A percentile compares a stretch with the other conserved stretches of the same genome.
phyloP scores from a whole-genome alignment of 2,797 vertebrate genomes.

The Arnoldichthys spilopterus region DNA sequence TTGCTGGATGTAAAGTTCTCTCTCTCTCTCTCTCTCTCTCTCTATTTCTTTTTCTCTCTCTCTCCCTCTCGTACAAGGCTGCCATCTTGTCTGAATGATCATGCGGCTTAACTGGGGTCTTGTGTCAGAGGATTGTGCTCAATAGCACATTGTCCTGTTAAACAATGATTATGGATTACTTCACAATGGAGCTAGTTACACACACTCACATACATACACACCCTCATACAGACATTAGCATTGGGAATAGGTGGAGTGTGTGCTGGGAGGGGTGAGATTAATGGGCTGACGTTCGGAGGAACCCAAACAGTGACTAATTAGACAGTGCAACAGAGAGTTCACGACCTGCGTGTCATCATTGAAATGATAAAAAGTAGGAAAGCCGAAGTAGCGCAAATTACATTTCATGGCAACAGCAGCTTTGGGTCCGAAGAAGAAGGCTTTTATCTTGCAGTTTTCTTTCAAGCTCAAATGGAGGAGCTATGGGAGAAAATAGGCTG shows the following conservation, averaged over 20 bases:
- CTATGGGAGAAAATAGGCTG: neutral
- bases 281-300: neutral
- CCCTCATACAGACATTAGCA: constrained; percentile 19
- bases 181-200: constrained; percentile 13
- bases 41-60: no score
- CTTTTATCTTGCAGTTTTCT: neutral
- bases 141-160: constrained; percentile 24
- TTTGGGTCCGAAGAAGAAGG: no score
- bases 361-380: constrained; percentile 1
- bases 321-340: neutral
- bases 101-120: no score
- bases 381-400: neutral
- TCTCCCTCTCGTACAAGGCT: no score
- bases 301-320: constrained; percentile 5
- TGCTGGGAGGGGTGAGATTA: constrained; percentile 28
- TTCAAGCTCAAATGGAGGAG: neutral
- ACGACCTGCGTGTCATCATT: neutral
- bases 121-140: constrained; percentile 18
- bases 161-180: neutral
- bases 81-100: neutral
- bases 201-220: neutral
- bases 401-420: neutral
- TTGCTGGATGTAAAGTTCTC: no score
- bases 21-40: no score
- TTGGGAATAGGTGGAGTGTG: neutral